phyloP scores from a whole-genome alignment of 2,113 vertebrate species.

The Laterallus jamaicensis region DNA sequence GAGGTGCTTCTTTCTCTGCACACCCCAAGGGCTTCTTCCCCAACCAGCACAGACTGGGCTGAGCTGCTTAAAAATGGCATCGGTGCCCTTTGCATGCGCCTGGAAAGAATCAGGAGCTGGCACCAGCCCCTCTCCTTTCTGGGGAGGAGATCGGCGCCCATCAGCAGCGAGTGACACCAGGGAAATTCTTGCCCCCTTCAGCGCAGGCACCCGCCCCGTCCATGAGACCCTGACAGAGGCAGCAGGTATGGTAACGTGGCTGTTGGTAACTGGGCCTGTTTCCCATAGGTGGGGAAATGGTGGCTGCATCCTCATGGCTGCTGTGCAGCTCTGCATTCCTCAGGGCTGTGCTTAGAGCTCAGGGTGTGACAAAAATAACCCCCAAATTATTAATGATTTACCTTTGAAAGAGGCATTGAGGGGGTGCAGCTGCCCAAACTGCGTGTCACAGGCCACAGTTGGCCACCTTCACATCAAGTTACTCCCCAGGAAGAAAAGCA shows the following conservation, averaged over 20 bases:
- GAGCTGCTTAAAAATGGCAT: background rate
- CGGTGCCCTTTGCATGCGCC: no score
- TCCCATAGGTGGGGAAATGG: fast-evolving
- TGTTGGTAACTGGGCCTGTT: background rate
- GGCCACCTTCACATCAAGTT: background rate
- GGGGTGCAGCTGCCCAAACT: background rate
- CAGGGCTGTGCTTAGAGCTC: background rate
- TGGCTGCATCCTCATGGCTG: background rate
- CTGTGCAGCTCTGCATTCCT: background rate
- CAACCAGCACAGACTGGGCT: background rate
- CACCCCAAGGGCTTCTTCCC: fast-evolving
- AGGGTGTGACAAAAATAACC: background rate
- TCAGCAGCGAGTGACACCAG: background rate
- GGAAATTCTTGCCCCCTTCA: background rate
- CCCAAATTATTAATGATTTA: background rate
- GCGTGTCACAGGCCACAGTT: background rate
- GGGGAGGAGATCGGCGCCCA: background rate
- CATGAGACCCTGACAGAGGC: background rate
- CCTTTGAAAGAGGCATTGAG: background rate
- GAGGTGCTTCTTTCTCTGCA: background rate
- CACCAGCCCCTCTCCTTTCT: background rate
- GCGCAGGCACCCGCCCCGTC: fast-evolving
- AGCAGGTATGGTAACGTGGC: fast-evolving
- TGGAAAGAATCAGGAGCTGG: background rate
- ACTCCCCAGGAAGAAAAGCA: background rate